Evolutionary conservation across 2,888 invertebrate species (phyloP), one percentile per base, ranked within the genome.

Genomic region (Oeneis ivallda): DNA sequence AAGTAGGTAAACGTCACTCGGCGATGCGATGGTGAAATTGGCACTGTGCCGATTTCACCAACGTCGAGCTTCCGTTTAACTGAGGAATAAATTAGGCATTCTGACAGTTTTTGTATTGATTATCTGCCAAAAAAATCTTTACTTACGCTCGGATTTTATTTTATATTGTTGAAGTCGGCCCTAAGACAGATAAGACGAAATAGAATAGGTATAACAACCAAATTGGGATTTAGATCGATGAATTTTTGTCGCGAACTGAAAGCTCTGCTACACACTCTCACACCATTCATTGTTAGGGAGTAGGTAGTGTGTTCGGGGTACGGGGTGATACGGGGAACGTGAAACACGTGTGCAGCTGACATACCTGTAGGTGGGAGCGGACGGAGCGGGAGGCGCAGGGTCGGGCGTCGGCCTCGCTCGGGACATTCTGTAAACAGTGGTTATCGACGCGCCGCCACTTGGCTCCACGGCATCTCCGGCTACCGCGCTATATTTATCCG

Each of bases 381-480:
- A 82, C 80, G 80, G 83, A 84, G 86, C 87, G 86, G 85, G 86
- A 86, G 87, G 86, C 87, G 86, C 87, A 87, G 87, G 87, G 87
- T 80, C 86, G 84, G 86, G 87, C 85, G 87, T 82, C 86, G 87
- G 37, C 37, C 37, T 7, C 37, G 1, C 7, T 26, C 26, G 26
- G 26, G 26, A 26, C 5, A 26, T 87, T 86, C 87, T 89, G 89
- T 90, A 90, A 91, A 89, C 89, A 89, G 87, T 87, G 86, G 87
- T 85, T 87, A 89, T 86, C 86, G 89, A 86, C 86, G 86, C 83
- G 85, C 87, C 88, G 88, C 83, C 89, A 86, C 89, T 89, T 84
- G 87, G 87, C 85, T 86, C 81, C 82, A 76, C 83, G 86, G 85
- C 84, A 85, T 84, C 88, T 82, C 85, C 85, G 87, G 86, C 86